These are phyloP conservation scores for Unio delphinus DNA, from an alignment of 2,888 invertebrate species.

Conservation along the genomic window DNA sequence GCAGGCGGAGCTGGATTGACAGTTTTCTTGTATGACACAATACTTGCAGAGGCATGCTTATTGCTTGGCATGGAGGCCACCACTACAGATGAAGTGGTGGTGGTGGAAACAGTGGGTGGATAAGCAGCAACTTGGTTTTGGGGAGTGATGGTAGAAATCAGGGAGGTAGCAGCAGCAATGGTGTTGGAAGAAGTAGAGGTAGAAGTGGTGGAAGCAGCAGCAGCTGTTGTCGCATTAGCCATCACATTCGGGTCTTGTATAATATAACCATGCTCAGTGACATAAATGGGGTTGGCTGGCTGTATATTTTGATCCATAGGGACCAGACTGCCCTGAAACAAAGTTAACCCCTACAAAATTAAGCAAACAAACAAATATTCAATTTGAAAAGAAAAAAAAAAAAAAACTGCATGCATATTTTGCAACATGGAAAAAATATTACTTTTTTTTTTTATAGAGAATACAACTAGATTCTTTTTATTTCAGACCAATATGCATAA, in stretches of 20 bases:
- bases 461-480: too few species aligned
- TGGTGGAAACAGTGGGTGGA: slow-evolving; percentile 3
- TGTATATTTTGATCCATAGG: slow-evolving; percentile 50
- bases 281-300: slow-evolving; percentile 29
- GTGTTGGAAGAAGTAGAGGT: not conserved
- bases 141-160: slow-evolving; percentile 12
- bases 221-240: not conserved
- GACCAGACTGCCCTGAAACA: slow-evolving; percentile 64
- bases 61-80: slow-evolving; percentile 11
- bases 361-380: slow-evolving; percentile 2
- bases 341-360: slow-evolving; percentile 42
- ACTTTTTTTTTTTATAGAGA: too few species aligned
- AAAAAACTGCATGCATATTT: too few species aligned
- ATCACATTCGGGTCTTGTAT: too few species aligned
- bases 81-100: slow-evolving; percentile 14
- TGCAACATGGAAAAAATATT: too few species aligned
- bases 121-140: slow-evolving; percentile 5
- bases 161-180: slow-evolving; percentile 6
- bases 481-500: too few species aligned
- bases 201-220: not conserved
- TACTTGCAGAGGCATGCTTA: slow-evolving; percentile 14
- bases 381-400: too few species aligned
- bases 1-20: slow-evolving; percentile 11
- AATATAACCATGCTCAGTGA: slow-evolving; percentile 19
- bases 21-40: slow-evolving; percentile 44